A percentile compares a stretch with the other conserved stretches of the same genome.
These are phyloP conservation scores for Drosophila ironensis DNA, from an alignment of 1,140 invertebrate genomes.

Conservation along the genomic window DNA sequence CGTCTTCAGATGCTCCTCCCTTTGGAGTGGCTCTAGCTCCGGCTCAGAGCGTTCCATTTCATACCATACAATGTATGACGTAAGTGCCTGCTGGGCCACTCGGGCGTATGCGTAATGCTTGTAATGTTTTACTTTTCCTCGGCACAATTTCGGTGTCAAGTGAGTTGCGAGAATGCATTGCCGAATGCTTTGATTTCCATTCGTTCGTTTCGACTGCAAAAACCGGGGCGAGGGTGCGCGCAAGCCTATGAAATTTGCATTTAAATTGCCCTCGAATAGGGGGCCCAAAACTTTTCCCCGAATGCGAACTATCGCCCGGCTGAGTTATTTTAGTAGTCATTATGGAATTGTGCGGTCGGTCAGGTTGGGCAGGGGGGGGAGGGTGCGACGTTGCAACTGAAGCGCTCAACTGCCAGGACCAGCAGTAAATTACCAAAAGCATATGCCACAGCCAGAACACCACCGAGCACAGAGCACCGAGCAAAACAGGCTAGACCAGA, in stretches of 20 bases:
- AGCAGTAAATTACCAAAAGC: constrained; percentile 64
- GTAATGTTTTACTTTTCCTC: constrained; percentile 42
- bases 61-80: constrained; percentile 70
- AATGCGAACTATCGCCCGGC: constrained; percentile 4
- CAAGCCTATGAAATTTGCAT: constrained; percentile 29
- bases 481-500: not conserved
- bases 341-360: constrained; percentile 7
- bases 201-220: no score
- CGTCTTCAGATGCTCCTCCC: not conserved
- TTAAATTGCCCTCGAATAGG: constrained; percentile 35
- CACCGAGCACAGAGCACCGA: no score
- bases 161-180: constrained; percentile 27
- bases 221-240: not conserved
- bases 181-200: constrained; percentile 14
- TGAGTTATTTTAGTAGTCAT: constrained; percentile 38
- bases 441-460: constrained; percentile 36
- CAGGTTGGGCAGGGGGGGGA: not conserved
- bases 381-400: constrained; percentile 13
- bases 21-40: not conserved
- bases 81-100: constrained; percentile 43
- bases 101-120: constrained; percentile 43
- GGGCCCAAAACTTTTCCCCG: not conserved
- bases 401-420: constrained; percentile 26
- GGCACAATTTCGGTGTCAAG: constrained; percentile 32
- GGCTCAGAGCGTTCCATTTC: constrained; percentile 47